Percentiles rank a stretch among this genome's conserved stretches.
These are phyloP conservation scores for Euplexia lucipara DNA, from an alignment of 2,888 invertebrate genomes.

Conservation along the genomic window DNA sequence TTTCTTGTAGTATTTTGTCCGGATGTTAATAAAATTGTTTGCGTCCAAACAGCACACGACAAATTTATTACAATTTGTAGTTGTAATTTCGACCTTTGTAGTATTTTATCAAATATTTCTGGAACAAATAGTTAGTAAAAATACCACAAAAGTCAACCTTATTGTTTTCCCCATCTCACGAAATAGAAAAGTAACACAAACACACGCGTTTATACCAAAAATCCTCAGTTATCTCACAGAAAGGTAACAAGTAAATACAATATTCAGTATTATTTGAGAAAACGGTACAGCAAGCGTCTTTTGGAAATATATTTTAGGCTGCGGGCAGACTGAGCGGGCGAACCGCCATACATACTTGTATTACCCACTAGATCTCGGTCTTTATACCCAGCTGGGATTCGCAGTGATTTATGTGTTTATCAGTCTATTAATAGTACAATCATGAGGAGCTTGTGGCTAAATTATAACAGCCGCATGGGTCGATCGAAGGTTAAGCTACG, in stretches of 20 bases:
- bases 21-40: no score
- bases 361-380: no score
- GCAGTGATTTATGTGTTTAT: no score
- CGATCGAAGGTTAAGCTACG: no score
- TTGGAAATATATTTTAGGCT: constrained; percentile 56
- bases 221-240: constrained; percentile 31
- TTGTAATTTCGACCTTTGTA: no score
- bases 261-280: constrained; percentile 63
- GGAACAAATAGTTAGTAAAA: neutral
- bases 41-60: no score
- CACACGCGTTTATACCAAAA: constrained; percentile 33
- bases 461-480: no score
- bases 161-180: constrained; percentile 23
- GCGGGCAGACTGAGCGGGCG: neutral
- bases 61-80: no score
- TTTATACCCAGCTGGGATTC: no score
- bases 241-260: constrained; percentile 63
- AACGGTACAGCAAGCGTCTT: constrained; percentile 43
- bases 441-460: no score
- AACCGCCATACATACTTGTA: neutral
- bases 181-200: constrained; percentile 39
- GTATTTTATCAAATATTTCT: neutral
- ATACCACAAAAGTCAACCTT: neutral
- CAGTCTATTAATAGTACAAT: no score
- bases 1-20: neutral